Percentiles rank a stretch among this genome's conserved stretches.
Evolutionary conservation across 2,888 invertebrate genomes (phyloP).

Genomic region (Cheilosia grossa): DNA sequence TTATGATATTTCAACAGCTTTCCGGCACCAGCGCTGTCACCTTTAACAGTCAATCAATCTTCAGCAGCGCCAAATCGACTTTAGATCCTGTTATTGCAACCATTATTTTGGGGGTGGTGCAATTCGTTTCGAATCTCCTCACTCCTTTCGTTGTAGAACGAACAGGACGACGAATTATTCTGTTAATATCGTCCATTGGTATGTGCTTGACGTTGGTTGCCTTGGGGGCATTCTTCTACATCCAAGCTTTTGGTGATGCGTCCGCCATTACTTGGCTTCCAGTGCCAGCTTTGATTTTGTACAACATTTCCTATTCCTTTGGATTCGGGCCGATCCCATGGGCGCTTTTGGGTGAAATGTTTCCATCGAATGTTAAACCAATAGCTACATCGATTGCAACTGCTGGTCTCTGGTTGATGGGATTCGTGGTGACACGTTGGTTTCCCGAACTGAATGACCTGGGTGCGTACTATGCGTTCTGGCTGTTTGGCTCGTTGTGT

Average conservation of each 20-base stretch:
- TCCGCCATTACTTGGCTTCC: constrained; percentile 87
- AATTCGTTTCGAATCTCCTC: constrained; percentile 88
- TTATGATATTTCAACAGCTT: constrained; percentile 93
- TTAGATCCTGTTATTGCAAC: constrained; percentile 87
- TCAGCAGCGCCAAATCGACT: constrained; percentile 86
- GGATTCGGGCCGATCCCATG: constrained; percentile 92
- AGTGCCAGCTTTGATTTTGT: constrained; percentile 87
- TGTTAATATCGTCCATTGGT: constrained; percentile 88
- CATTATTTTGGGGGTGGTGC: constrained; percentile 89
- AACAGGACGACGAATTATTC: constrained; percentile 89
- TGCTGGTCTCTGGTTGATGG: constrained; percentile 89
- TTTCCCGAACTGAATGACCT: constrained; percentile 86
- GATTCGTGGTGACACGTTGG: constrained; percentile 90
- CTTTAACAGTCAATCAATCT: constrained; percentile 90
- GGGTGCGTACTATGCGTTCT: constrained; percentile 88
- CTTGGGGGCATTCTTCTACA: constrained; percentile 87
- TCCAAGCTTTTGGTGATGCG: constrained; percentile 83
- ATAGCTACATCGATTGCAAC: constrained; percentile 90
- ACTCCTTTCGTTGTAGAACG: constrained; percentile 91
- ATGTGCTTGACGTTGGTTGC: constrained; percentile 87
- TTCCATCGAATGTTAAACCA: constrained; percentile 91
- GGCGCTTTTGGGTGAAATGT: constrained; percentile 92
- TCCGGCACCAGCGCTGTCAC: constrained; percentile 92
- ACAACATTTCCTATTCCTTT: constrained; percentile 89
- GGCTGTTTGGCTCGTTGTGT: constrained; percentile 88